phyloP scores from a whole-genome alignment of 2,113 vertebrate species.

The Gymnocephalus cernua region DNA sequence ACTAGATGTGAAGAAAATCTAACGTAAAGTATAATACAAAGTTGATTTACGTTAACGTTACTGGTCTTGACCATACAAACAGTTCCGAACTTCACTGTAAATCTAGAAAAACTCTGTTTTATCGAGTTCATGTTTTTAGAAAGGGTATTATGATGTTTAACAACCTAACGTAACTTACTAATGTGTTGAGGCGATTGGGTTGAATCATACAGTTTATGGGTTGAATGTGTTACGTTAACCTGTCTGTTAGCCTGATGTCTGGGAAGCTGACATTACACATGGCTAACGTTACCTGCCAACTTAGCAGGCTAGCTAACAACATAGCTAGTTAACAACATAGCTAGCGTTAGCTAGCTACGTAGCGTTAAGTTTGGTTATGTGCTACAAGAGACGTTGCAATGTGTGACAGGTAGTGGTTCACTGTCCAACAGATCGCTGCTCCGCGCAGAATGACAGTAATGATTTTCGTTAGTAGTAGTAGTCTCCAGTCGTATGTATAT shows the following conservation, averaged over 20 bases:
- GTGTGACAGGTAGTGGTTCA: background rate
- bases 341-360: too few relatives aligned
- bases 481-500: accelerated
- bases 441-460: background rate
- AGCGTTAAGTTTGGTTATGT: background rate
- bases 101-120: background rate
- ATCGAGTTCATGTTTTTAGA: background rate
- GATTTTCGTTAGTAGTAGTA: accelerated
- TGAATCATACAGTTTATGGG: background rate
- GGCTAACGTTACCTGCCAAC: background rate
- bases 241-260: background rate
- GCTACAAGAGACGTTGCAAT: background rate
- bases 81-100: background rate
- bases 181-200: background rate
- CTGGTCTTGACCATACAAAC: background rate
- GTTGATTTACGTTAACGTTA: background rate
- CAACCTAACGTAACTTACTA: background rate
- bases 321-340: constrained; percentile 8
- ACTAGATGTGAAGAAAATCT: background rate
- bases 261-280: background rate
- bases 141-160: background rate
- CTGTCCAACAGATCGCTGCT: background rate
- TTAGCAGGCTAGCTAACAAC: constrained; percentile 23
- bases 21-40: background rate
- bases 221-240: background rate